These are phyloP conservation scores for Ephestia elutella DNA, from an alignment of 1,140 invertebrate species.

Conservation along the genomic window DNA sequence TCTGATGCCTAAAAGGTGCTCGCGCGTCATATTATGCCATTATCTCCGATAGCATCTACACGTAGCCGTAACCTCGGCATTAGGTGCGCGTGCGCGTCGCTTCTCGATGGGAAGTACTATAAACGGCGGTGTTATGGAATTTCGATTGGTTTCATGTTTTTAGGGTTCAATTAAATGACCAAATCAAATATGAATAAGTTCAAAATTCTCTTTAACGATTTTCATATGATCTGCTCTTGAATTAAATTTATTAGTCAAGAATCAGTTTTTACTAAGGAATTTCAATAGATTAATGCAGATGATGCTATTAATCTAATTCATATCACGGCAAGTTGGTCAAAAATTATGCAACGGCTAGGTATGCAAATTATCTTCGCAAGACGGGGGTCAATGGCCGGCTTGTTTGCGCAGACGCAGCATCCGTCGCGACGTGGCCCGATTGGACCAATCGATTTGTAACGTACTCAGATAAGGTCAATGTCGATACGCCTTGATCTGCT, in stretches of 20 bases:
- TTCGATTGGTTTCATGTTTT: background rate
- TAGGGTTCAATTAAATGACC: background rate
- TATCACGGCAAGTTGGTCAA: slow-evolving; percentile 1
- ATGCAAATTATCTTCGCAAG: slow-evolving; percentile 52
- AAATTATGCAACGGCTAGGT: slow-evolving; percentile 6
- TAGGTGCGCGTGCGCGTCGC: slow-evolving; percentile 10
- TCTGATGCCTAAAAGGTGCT: slow-evolving; percentile 13
- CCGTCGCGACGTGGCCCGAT: slow-evolving; percentile 25
- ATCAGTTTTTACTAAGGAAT: too few relatives aligned
- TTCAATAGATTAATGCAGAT: background rate
- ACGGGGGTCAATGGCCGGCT: slow-evolving; percentile 37
- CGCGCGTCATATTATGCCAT: slow-evolving; percentile 15
- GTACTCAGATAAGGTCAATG: slow-evolving; percentile 49
- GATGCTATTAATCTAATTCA: background rate
- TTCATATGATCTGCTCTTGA: too few relatives aligned
- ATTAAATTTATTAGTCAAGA: too few relatives aligned
- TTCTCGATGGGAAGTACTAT: slow-evolving; percentile 1
- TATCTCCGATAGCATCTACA: slow-evolving; percentile 18
- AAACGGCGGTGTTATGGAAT: background rate
- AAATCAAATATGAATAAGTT: too few relatives aligned
- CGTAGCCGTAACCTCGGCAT: slow-evolving; percentile 12
- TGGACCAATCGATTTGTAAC: slow-evolving; percentile 49
- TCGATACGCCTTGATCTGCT: slow-evolving; percentile 44
- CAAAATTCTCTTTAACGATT: too few relatives aligned
- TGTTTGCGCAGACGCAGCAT: slow-evolving; percentile 28